Evolutionary conservation across 2,797 vertebrate species (phyloP), one percentile per base, ranked within the genome.

Genomic region (Hoplostethus atlanticus): DNA sequence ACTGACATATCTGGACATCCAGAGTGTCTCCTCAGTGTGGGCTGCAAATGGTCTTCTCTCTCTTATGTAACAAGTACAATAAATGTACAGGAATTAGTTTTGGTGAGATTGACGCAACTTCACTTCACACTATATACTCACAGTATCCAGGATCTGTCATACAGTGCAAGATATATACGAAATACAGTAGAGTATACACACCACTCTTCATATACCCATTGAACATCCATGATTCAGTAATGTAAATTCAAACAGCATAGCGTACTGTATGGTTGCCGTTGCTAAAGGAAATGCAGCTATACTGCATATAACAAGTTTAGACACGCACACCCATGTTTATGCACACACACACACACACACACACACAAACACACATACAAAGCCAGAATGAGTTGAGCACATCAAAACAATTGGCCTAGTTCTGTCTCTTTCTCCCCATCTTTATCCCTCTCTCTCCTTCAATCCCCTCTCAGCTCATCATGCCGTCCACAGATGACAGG

Each of bases 361-460:
- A 66, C 34, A 66, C 7, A 17, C 30, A 71, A 64, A 64, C 55
- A 53, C 36, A 61, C 55, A 57, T 30, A 72, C 59, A 83, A 60
- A 83, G 79, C 76, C 79, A 79, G 62, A 80, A 81, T 87, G 82
- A 83, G 83, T 76, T 85, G 73, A 86, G 68, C 76, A 83, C 81
- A 84, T 89, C 87, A 76, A 82, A 90, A 90, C 83, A 90, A 91
- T 89, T 92, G 92, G 78, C 91, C 92, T 85, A 92, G 88, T 92
- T 94, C 89, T 90, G 89, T 93, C 92, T 90, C 42, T 80, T 81
- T 77, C 76, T 85, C 78, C 60, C 72, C 81, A 77, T 86, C 59
- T 77, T 78, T 79, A 68, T 90, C 80, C 58, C 84, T 85, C 84
- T 78, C 85, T 85, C 83, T 86, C 68, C 84, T 84, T 87, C 87